Evolutionary conservation across 2,797 vertebrate genomes (phyloP), one percentile per base, ranked within the genome.

Genomic region (Gymnodraco acuticeps): DNA sequence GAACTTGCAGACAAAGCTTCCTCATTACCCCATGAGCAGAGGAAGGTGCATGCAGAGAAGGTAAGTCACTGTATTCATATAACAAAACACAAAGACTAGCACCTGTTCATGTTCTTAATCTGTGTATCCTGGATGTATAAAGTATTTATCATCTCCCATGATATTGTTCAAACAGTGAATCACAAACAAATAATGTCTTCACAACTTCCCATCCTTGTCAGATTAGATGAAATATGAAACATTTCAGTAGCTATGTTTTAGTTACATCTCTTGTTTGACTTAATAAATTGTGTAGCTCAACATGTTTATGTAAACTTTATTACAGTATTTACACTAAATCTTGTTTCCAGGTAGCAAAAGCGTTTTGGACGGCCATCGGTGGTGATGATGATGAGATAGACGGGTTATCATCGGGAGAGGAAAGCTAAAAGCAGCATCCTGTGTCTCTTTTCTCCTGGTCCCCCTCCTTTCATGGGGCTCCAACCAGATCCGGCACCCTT

Each of bases 351-450:
- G 98, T 99, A 77, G 97, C 98, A 83, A 99, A 99, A 93, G 98
- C 98, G 0, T 99, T 99, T 94, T 99, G 98, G 98, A 99, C 96
- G 96, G 98, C 98, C 0, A 99, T 99, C 10, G 97, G 98, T 56
- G 98, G 98, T 23, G 98, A 99, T 90, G 94, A 96, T 77, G 98
- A 99, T 73, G 98, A 99, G 90, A 27, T 99, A 10, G 98, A 97
- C 50, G 97, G 97, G 2, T 93, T 98, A 77, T 99, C 98, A 64
- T 99, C 98, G 0, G 98, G 97, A 2, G 98, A 99, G 70, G 98
- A 99, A 46, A 97, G 95, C 89, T 98, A 89, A 96, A 79, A 70
- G 50, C 17, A 46, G 7, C 41, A 52, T 48, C 43, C 27, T 61
- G 65, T 67, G 58, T 75, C 55, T 77, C 60, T 42, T 56, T 85